Evolutionary conservation across 2,113 vertebrate genomes (phyloP).

Genomic region (Helogale parvula): DNA sequence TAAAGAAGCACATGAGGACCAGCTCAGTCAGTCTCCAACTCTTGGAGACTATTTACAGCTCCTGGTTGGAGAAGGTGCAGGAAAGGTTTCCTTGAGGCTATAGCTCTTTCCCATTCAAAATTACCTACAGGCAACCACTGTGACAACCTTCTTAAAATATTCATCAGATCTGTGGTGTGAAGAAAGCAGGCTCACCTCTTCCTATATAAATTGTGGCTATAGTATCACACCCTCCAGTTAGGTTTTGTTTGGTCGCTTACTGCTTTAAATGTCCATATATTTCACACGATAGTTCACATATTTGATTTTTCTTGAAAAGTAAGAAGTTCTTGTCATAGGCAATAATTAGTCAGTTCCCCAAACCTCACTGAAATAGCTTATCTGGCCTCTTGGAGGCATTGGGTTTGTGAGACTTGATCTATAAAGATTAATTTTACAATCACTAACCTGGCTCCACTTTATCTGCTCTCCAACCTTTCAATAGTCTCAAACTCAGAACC

Average conservation of each 20-base stretch:
- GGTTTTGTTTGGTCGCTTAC: not conserved
- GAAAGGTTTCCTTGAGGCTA: not conserved
- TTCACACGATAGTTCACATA: not conserved
- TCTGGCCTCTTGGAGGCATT: not conserved
- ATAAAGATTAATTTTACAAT: not conserved
- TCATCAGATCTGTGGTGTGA: not conserved
- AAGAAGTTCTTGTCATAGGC: not conserved
- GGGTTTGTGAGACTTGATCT: not conserved
- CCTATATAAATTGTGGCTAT: not conserved
- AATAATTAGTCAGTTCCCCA: not conserved
- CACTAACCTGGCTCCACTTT: not conserved
- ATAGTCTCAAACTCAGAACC: not conserved
- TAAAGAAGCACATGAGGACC: not conserved
- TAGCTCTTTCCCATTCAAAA: not conserved
- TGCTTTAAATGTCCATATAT: not conserved
- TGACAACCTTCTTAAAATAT: not conserved
- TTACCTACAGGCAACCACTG: not conserved
- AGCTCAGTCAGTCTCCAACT: not conserved
- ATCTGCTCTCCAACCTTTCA: not conserved
- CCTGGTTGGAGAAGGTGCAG: not conserved
- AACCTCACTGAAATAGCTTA: not conserved
- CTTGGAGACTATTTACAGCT: not conserved
- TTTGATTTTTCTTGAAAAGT: not conserved
- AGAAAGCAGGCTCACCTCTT: not conserved
- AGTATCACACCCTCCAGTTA: not conserved